A percentile compares a stretch with the other conserved stretches of the same genome.
Evolutionary conservation across 2,113 vertebrate genomes (phyloP).

Genomic region (Eulemur macaco): DNA sequence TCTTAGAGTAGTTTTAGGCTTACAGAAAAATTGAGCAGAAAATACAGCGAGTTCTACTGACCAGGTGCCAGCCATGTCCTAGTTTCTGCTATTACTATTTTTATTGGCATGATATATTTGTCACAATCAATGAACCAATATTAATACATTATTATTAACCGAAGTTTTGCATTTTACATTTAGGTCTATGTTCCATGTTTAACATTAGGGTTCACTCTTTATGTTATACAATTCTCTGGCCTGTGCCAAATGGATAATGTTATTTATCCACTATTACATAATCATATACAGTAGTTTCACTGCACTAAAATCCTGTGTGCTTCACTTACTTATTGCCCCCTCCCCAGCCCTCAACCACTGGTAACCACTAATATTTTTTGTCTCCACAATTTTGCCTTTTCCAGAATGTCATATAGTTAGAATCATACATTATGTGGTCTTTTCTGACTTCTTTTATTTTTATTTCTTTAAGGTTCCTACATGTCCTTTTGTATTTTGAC

Average conservation of each 20-base stretch:
- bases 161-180: neutral
- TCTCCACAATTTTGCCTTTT: slow-evolving; percentile 1
- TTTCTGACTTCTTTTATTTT: neutral
- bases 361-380: neutral
- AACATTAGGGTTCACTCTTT: neutral
- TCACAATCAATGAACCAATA: neutral
- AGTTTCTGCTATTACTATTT: neutral
- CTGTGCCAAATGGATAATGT: neutral
- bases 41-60: neutral
- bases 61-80: neutral
- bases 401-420: neutral
- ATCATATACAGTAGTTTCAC: neutral
- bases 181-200: neutral
- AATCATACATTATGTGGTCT: neutral
- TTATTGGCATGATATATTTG: neutral
- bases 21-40: neutral
- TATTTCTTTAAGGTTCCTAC: neutral
- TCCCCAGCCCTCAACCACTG: neutral
- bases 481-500: neutral
- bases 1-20: slow-evolving; percentile 26
- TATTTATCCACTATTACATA: neutral
- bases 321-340: neutral
- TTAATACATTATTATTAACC: neutral
- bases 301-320: neutral
- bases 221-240: neutral